These are phyloP conservation scores for Eupithecia subfuscata DNA, from an alignment of 2,888 invertebrate species.

Conservation along the genomic window DNA sequence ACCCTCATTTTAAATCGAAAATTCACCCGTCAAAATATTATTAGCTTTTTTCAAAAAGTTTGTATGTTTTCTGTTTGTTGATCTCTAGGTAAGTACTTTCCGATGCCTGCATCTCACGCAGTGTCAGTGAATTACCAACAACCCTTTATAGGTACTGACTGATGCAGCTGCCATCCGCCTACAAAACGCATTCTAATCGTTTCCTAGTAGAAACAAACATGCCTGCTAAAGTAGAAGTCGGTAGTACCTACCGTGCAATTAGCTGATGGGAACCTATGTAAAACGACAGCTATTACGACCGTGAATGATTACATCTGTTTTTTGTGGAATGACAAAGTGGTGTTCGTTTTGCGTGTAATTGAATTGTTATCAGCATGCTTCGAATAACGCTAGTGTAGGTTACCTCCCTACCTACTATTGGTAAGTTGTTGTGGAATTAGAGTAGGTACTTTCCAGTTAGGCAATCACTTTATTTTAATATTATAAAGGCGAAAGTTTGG, in stretches of 20 bases:
- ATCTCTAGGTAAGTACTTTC: too few relatives aligned
- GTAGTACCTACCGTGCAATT: slow-evolving; percentile 30
- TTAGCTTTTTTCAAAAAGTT: too few relatives aligned
- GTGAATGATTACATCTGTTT: slow-evolving; percentile 30
- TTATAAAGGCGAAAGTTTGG: too few relatives aligned
- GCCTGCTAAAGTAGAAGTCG: neutral
- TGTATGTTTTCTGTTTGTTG: too few relatives aligned
- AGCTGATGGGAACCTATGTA: slow-evolving; percentile 32
- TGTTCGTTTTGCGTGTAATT: slow-evolving; percentile 37
- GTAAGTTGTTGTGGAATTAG: too few relatives aligned
- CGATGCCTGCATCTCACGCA: too few relatives aligned
- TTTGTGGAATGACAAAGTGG: slow-evolving; percentile 41
- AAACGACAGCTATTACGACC: slow-evolving; percentile 21
- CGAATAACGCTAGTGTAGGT: slow-evolving; percentile 7
- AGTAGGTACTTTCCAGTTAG: too few relatives aligned
- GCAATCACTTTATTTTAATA: too few relatives aligned
- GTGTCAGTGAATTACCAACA: too few relatives aligned
- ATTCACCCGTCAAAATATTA: too few relatives aligned
- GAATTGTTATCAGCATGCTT: slow-evolving; percentile 21
- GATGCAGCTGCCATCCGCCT: neutral
- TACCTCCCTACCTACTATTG: neutral
- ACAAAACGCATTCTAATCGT: slow-evolving; percentile 8
- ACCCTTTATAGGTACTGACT: too few relatives aligned
- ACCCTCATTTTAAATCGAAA: too few relatives aligned
- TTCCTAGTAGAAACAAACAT: slow-evolving; percentile 9